A percentile compares a stretch with the other conserved stretches of the same genome.
Evolutionary conservation across 1,140 invertebrate genomes (phyloP).

Genomic region (Doryteuthis pealeii): DNA sequence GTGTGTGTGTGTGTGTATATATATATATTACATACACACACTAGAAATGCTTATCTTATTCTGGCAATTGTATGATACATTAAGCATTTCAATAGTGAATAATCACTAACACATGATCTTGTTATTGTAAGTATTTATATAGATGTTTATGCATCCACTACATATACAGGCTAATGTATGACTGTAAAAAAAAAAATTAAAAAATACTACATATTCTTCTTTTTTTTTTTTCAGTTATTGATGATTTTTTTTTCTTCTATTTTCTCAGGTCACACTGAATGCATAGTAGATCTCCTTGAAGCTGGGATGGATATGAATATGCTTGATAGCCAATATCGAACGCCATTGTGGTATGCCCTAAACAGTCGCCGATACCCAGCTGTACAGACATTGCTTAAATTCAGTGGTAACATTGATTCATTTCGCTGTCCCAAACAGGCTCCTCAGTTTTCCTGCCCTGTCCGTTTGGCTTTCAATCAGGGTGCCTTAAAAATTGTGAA

Average conservation of each 20-base stretch:
- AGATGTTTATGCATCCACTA: too few species aligned
- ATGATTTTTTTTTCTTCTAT: background rate
- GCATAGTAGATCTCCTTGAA: conserved; percentile 39
- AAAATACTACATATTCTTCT: too few species aligned
- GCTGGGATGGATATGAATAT: conserved; percentile 43
- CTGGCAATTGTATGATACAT: too few species aligned
- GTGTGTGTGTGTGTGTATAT: too few species aligned
- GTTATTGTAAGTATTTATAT: too few species aligned
- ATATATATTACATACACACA: too few species aligned
- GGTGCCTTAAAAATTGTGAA: conserved; percentile 32
- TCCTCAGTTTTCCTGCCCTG: conserved; percentile 34
- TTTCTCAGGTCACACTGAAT: conserved; percentile 31
- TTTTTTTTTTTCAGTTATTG: too few species aligned
- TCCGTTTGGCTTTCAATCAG: conserved; percentile 28
- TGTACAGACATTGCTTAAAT: conserved; percentile 39
- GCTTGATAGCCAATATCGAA: conserved; percentile 31
- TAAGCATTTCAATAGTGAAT: too few species aligned
- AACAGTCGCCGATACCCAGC: conserved; percentile 38
- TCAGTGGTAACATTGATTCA: conserved; percentile 41
- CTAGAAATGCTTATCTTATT: too few species aligned
- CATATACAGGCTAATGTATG: too few species aligned
- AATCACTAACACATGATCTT: too few species aligned
- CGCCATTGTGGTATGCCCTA: conserved; percentile 49
- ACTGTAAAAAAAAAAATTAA: too few species aligned
- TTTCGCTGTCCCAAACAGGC: conserved; percentile 29